Evolutionary conservation across 1,140 invertebrate species (phyloP).

Genomic region (Maconellicoccus hirsutus): DNA sequence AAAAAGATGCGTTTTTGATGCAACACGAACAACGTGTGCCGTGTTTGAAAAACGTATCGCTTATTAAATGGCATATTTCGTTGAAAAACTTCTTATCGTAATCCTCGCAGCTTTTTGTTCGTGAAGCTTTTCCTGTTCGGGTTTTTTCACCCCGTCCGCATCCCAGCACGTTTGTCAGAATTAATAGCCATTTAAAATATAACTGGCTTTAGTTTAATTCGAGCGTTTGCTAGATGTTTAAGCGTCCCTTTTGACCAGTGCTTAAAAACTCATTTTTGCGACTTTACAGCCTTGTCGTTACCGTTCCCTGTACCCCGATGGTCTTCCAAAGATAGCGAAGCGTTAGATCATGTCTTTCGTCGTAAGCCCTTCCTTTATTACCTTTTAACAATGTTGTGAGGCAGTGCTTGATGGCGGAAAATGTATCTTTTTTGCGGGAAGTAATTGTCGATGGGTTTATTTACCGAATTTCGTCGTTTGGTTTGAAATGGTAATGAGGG

Average conservation of each 20-base stretch:
- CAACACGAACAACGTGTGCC: too few species aligned
- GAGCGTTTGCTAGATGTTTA: not conserved
- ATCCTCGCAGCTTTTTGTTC: not conserved
- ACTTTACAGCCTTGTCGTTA: not conserved
- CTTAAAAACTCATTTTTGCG: constrained; percentile 9
- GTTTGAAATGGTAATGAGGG: too few species aligned
- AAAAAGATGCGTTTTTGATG: too few species aligned
- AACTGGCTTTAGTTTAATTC: not conserved
- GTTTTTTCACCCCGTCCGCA: not conserved
- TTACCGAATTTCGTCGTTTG: too few species aligned
- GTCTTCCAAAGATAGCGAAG: not conserved
- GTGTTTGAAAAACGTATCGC: too few species aligned
- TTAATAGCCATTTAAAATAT: not conserved
- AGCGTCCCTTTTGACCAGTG: not conserved
- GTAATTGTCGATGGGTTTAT: too few species aligned
- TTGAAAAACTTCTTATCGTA: not conserved
- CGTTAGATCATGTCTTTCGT: not conserved
- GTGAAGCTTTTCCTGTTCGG: not conserved
- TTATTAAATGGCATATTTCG: not conserved
- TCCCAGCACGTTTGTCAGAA: not conserved
- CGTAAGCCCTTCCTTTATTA: not conserved
- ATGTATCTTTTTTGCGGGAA: too few species aligned
- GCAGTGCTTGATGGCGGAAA: not conserved
- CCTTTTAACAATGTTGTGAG: not conserved
- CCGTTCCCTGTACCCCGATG: not conserved